Conservation (phyloP, 2,888 invertebrate species). For the Zhengitettix transpicula region DNA sequence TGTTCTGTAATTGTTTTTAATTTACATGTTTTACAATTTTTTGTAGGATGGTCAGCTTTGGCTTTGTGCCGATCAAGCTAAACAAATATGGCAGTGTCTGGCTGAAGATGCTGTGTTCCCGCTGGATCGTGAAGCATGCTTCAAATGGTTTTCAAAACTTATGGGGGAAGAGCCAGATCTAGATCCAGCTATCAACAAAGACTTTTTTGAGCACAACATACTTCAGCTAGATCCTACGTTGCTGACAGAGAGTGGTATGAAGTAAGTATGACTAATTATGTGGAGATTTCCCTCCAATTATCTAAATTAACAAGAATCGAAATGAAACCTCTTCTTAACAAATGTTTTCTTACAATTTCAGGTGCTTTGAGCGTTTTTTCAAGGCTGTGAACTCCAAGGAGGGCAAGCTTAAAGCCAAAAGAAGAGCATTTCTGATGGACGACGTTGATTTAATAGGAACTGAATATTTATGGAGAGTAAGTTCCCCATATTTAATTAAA, state of each 20-base stretch:
- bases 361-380: constrained; percentile 66
- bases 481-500: constrained; percentile 16
- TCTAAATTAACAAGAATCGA: too few relatives aligned
- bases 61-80: constrained; percentile 93
- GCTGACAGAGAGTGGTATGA: constrained; percentile 88
- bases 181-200: constrained; percentile 87
- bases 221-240: constrained; percentile 79
- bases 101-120: constrained; percentile 86
- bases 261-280: constrained; percentile 31
- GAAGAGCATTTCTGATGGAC: constrained; percentile 74
- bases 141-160: constrained; percentile 93
- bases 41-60: constrained; percentile 79
- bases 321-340: too few relatives aligned
- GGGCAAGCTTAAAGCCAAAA: constrained; percentile 74
- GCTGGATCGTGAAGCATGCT: constrained; percentile 89
- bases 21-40: too few relatives aligned
- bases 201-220: constrained; percentile 91
- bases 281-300: too few relatives aligned
- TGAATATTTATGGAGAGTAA: constrained; percentile 87
- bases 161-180: constrained; percentile 95
- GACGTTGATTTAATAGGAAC: constrained; percentile 89
- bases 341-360: constrained; percentile 15
- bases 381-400: constrained; percentile 91
- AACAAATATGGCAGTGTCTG: constrained; percentile 91
- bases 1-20: too few relatives aligned